phyloP scores from a whole-genome alignment of 2,888 invertebrate species.

The Sipha maydis region DNA sequence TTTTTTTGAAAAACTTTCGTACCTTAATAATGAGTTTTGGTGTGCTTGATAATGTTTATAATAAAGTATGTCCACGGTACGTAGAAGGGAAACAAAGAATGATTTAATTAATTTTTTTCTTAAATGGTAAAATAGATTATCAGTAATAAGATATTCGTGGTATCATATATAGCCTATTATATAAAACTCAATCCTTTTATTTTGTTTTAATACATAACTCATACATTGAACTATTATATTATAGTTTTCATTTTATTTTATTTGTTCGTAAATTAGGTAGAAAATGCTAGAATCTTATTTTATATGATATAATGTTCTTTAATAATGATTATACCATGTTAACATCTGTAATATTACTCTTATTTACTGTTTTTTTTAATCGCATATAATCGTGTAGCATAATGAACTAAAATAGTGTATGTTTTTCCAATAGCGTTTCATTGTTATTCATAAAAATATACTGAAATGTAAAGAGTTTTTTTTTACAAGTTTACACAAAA shows the following conservation, averaged over 20 bases:
- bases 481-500: slow-evolving; percentile 17
- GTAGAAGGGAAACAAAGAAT: too few species aligned
- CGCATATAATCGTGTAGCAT: neutral
- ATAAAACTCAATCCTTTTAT: neutral
- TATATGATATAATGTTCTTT: neutral
- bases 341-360: neutral
- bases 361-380: slow-evolving; percentile 13
- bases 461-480: slow-evolving; percentile 19
- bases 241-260: neutral
- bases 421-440: slow-evolving; percentile 4
- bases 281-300: neutral
- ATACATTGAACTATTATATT: too few species aligned
- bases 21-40: too few species aligned
- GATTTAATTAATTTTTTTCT: too few species aligned
- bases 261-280: neutral
- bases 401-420: slow-evolving; percentile 24
- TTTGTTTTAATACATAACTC: neutral
- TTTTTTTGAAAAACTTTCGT: too few species aligned
- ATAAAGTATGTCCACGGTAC: too few species aligned
- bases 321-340: neutral
- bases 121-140: too few species aligned
- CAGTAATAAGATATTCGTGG: too few species aligned
- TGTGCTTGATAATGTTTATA: too few species aligned
- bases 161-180: too few species aligned
- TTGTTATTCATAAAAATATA: slow-evolving; percentile 26